Evolutionary conservation across 2,797 vertebrate genomes (phyloP), one percentile per base, ranked within the genome.

Genomic region (Bradypodion pumilum): DNA sequence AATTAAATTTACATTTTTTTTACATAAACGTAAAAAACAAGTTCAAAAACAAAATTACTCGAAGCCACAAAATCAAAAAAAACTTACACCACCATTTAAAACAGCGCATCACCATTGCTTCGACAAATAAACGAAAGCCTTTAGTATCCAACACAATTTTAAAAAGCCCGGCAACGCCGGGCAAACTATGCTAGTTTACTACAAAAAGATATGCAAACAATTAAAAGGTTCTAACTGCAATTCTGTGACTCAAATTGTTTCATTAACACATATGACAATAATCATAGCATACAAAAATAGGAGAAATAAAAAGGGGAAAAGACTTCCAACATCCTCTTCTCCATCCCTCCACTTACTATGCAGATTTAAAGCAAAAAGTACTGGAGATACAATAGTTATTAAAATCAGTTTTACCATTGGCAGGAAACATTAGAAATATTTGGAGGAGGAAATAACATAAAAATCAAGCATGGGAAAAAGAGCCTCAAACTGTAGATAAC

Each of bases 361-460:
- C 35, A 85, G 42, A 88, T 9, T 80, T 80, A 2, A n/a, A n/a
- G n/a, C 77, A 84, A 85, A 80, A 81, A 70, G 44, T 49, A 74
- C 65, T 49, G 63, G 74, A 16, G 27, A 72, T 21, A 68, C 5
- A 56, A 16, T 63, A 65, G 0, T 87, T 89, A 76, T 85, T 91
- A 82, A 90, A 91, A 82, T 2, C 73, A 88, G n/a, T 80, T 70
- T 85, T 87, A 72, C 1, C 9, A 19, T 37, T 89, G 59, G 42
- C 52, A 79, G 35, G 86, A 89, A 85, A 21, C 40, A 86, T 81
- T 81, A 72, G 3, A 87, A 81, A 88, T 82, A 35, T 78, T 83
- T 40, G 78, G 4, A 86, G 6, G 19, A 13, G 68, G 13, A 46
- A 32, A 81, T 83, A 40, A 90, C 60, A n/a, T 2, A 74, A 69